A percentile compares a stretch with the other conserved stretches of the same genome.
phyloP scores from a whole-genome alignment of 2,113 vertebrate genomes.

The Dromiciops gliroides region DNA sequence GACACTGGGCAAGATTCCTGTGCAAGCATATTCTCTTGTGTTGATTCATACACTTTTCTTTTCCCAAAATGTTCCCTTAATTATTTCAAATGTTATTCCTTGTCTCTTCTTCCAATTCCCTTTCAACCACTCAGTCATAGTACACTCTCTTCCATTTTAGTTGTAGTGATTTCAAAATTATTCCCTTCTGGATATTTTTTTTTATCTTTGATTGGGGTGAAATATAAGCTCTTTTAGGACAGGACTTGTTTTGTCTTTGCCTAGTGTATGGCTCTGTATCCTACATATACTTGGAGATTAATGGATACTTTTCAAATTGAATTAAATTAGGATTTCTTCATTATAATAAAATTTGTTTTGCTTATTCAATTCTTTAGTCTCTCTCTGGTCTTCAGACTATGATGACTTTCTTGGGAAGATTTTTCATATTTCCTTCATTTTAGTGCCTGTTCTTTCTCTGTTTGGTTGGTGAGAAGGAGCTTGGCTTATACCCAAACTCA shows the following conservation, averaged over 20 bases:
- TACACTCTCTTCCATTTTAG: not conserved
- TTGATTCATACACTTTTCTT: not conserved
- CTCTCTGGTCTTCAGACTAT: not conserved
- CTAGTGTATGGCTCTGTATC: not conserved
- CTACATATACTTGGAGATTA: not conserved
- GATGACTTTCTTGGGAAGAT: not conserved
- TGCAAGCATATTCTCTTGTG: not conserved
- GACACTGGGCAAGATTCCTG: not conserved
- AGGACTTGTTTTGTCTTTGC: not conserved
- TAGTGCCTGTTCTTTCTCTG: not conserved
- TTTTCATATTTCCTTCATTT: not conserved
- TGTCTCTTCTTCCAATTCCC: not conserved
- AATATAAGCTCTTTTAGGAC: not conserved
- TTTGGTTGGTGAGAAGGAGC: not conserved
- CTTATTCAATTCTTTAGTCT: not conserved
- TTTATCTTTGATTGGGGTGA: not conserved
- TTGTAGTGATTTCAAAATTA: not conserved
- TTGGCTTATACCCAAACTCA: not conserved
- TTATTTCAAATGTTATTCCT: not conserved
- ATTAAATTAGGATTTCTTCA: not conserved
- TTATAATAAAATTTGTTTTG: not conserved
- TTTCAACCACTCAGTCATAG: not conserved
- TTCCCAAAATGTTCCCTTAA: not conserved
- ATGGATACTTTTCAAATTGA: not conserved
- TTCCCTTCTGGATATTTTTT: not conserved